These are phyloP conservation scores for Paratrypauchen microcephalus DNA, from an alignment of 2,797 vertebrate species.

Conservation along the genomic window DNA sequence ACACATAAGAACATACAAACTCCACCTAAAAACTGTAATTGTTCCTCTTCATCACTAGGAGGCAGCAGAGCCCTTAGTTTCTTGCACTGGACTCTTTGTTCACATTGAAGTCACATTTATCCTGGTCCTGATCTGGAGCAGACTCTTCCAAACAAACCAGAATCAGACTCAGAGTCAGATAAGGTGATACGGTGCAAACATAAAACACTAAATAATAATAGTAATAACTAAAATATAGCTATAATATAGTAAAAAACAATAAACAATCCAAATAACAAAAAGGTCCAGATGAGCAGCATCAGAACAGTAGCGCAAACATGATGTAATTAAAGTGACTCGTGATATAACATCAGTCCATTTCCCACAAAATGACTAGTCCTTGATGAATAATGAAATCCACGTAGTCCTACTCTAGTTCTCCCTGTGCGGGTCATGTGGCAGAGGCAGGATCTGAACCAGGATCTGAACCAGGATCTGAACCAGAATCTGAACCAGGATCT, in stretches of 20 bases:
- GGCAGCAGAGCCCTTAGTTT: slow-evolving; percentile 43
- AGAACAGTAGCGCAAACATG: no score
- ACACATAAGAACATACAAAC: background rate
- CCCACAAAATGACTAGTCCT: slow-evolving; percentile 20
- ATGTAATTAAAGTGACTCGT: no score
- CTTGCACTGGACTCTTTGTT: no score
- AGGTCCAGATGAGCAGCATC: no score
- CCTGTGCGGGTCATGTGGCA: background rate
- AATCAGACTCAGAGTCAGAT: no score
- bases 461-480: slow-evolving; percentile 27
- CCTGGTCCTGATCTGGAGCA: slow-evolving; percentile 42
- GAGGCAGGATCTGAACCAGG: slow-evolving; percentile 38
- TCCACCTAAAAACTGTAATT: background rate
- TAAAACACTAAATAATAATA: no score
- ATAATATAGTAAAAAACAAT: no score
- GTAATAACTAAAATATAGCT: no score
- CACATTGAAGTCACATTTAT: background rate
- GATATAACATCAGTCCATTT: no score
- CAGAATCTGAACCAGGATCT: slow-evolving; percentile 27
- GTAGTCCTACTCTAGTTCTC: no score
- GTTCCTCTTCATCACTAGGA: slow-evolving; percentile 47
- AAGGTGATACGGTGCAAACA: no score
- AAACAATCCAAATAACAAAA: no score
- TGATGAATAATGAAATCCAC: slow-evolving; percentile 1
- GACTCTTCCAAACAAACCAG: slow-evolving; percentile 60